Conservation (phyloP, 2,113 vertebrate genomes). For the Pardalotus punctatus region DNA sequence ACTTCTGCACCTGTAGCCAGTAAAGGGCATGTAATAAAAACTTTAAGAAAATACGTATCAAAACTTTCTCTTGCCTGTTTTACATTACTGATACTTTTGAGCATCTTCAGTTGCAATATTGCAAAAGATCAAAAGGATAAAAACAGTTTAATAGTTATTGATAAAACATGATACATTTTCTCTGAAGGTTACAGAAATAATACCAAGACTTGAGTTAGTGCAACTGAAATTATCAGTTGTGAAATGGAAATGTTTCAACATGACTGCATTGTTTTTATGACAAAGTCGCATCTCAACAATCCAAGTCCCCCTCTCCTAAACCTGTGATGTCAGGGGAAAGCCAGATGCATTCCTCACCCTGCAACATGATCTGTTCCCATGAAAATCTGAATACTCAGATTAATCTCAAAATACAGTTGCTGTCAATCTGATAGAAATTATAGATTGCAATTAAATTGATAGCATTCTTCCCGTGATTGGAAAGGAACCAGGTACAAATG, state of each 20-base stretch:
- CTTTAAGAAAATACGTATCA: neutral
- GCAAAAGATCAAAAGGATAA: neutral
- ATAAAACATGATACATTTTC: neutral
- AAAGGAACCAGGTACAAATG: neutral
- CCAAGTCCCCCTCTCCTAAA: neutral
- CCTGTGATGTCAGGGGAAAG: neutral
- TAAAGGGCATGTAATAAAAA: neutral
- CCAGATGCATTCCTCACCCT: neutral
- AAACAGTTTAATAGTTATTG: neutral
- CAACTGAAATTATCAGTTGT: neutral
- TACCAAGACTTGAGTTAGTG: neutral
- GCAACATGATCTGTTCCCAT: neutral
- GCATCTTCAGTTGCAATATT: neutral
- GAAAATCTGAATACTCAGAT: neutral
- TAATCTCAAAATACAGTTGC: neutral
- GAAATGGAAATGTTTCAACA: neutral
- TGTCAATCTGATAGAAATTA: neutral
- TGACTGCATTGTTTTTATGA: neutral
- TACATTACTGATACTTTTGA: neutral
- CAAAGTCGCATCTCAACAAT: neutral
- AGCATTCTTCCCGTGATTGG: neutral
- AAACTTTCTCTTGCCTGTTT: neutral
- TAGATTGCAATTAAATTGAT: neutral
- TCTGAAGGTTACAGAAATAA: neutral
- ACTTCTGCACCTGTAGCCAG: neutral